phyloP scores from a whole-genome alignment of 2,113 vertebrate genomes.

The Geothlypis trichas region DNA sequence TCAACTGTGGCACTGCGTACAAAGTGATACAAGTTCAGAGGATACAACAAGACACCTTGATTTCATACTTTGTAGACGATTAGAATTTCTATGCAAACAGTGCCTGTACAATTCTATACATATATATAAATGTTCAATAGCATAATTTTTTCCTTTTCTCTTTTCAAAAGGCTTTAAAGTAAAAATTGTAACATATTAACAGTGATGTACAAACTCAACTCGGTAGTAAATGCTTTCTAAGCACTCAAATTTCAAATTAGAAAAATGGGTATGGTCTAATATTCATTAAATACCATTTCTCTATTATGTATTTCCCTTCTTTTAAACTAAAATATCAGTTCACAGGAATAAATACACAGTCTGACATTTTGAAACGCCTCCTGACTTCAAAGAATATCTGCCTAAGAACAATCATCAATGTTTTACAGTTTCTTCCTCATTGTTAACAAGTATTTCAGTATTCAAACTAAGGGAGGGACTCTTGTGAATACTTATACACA shows the following conservation, averaged over 20 bases:
- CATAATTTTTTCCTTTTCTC: not conserved
- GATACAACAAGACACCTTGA: not conserved
- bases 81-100: not conserved
- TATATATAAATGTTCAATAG: not conserved
- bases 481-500: not conserved
- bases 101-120: not conserved
- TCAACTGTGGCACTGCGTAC: rapidly evolving
- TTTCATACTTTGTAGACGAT: not conserved
- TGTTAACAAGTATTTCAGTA: not conserved
- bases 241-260: not conserved
- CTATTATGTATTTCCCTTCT: not conserved
- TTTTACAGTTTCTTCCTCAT: not conserved
- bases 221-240: not conserved
- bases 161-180: not conserved
- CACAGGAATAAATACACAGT: not conserved
- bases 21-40: not conserved
- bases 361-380: not conserved
- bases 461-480: not conserved
- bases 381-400: not conserved
- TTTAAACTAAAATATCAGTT: not conserved
- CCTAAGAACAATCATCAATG: not conserved
- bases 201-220: not conserved
- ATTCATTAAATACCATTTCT: not conserved
- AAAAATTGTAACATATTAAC: not conserved
- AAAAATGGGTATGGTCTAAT: not conserved